Evolutionary conservation across 2,113 vertebrate genomes (phyloP).

Genomic region (Dolichallabes microphthalmus): DNA sequence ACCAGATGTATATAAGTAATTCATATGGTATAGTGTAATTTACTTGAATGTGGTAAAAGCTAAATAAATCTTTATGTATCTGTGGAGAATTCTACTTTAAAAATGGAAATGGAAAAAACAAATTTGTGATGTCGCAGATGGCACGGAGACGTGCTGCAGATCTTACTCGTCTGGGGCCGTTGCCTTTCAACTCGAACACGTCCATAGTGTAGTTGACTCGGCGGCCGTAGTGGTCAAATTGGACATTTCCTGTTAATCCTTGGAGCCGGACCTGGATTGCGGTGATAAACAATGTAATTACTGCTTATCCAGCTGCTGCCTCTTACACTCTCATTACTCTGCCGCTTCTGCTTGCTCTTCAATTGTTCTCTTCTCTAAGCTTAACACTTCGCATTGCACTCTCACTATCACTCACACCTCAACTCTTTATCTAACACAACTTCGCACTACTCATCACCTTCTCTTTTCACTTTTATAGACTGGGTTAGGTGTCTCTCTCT

Average conservation of each 20-base stretch:
- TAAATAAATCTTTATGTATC: neutral
- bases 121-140: neutral
- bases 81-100: neutral
- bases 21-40: neutral
- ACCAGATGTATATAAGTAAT: neutral
- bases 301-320: conserved; percentile 37
- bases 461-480: conserved; percentile 5
- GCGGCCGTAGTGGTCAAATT: conserved; percentile 96
- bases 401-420: neutral
- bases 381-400: neutral
- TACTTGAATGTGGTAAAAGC: neutral
- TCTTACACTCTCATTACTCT: conserved; percentile 29
- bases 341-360: conserved; percentile 26
- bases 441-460: conserved; percentile 10
- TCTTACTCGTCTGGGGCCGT: conserved; percentile 88
- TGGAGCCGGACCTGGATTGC: conserved; percentile 89
- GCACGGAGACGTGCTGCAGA: neutral
- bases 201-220: conserved; percentile 98
- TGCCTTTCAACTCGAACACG: conserved; percentile 95
- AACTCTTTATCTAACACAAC: conserved; percentile 14
- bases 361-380: conserved; percentile 28
- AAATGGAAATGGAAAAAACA: neutral
- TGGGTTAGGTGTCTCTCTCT: neutral
- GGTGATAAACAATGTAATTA: conserved; percentile 40
- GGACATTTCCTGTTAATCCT: conserved; percentile 96